Percentiles rank a stretch among this genome's conserved stretches.
Evolutionary conservation across 1,140 invertebrate species (phyloP).

Genomic region (Drosophila pseudoananassae): DNA sequence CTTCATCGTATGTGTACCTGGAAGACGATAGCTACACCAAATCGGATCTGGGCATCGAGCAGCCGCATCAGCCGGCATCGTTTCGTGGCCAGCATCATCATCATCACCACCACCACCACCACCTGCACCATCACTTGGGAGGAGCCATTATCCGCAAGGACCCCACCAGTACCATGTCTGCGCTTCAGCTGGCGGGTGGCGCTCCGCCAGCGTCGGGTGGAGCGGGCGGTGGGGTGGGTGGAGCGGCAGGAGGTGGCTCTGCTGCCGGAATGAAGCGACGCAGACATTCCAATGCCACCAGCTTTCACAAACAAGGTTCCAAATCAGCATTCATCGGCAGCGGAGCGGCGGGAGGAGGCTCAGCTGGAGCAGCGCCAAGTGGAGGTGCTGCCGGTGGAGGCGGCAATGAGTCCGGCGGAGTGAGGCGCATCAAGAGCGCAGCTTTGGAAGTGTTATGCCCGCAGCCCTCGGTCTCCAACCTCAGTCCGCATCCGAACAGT

Average conservation of each 20-base stretch:
- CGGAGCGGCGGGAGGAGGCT: constrained; percentile 10
- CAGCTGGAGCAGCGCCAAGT: constrained; percentile 5
- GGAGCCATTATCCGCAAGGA: constrained; percentile 85
- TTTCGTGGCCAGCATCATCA: constrained; percentile 61
- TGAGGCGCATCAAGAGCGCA: constrained; percentile 88
- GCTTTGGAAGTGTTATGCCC: constrained; percentile 88
- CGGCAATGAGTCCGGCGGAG: constrained; percentile 51
- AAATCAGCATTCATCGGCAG: constrained; percentile 42
- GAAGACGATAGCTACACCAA: constrained; percentile 83
- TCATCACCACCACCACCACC: constrained; percentile 64
- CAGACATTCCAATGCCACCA: constrained; percentile 87
- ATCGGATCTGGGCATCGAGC: constrained; percentile 80
- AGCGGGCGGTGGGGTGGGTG: constrained; percentile 3
- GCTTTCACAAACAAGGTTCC: constrained; percentile 59
- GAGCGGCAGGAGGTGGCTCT: constrained; percentile 12
- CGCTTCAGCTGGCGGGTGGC: constrained; percentile 85
- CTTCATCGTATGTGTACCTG: constrained; percentile 80
- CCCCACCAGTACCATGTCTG: constrained; percentile 87
- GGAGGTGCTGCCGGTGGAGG: constrained; percentile 13
- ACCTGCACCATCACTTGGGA: constrained; percentile 54
- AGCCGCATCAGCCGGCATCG: constrained; percentile 46
- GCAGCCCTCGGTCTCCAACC: constrained; percentile 86
- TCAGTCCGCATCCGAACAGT: constrained; percentile 88
- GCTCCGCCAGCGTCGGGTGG: constrained; percentile 3
- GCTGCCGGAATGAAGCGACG: constrained; percentile 81